phyloP scores from a whole-genome alignment of 2,113 vertebrate genomes.

The Holacanthus passer region DNA sequence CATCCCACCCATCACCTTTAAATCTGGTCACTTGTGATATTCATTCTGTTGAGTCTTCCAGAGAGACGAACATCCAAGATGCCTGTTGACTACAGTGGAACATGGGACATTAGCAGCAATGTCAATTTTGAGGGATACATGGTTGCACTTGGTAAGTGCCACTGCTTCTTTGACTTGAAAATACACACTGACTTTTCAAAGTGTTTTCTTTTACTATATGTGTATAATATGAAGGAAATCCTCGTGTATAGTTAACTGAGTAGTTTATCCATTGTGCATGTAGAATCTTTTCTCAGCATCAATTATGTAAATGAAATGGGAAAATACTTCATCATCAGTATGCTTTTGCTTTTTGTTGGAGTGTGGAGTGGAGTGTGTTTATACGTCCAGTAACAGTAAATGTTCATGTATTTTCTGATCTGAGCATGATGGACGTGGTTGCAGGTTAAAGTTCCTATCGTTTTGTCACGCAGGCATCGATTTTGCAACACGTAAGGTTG shows the following conservation, averaged over 20 bases:
- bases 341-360: neutral
- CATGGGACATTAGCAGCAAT: conserved; percentile 89
- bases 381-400: neutral
- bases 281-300: neutral
- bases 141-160: conserved; percentile 87
- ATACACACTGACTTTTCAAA: neutral
- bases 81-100: conserved; percentile 88
- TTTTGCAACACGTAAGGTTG: conserved; percentile 90
- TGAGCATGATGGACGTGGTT: neutral
- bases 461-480: conserved; percentile 85
- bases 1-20: conserved; percentile 15
- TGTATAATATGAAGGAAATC: neutral
- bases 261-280: neutral
- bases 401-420: neutral
- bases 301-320: neutral
- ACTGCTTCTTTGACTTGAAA: neutral
- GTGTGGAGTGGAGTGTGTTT: neutral
- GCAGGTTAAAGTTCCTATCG: neutral
- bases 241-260: neutral
- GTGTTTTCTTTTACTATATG: neutral
- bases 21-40: neutral
- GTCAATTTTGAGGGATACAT: conserved; percentile 91
- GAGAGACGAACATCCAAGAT: conserved; percentile 69
- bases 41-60: neutral
- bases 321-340: neutral